These are phyloP conservation scores for Nothura maculosa DNA, from an alignment of 2,797 vertebrate species.

Conservation along the genomic window DNA sequence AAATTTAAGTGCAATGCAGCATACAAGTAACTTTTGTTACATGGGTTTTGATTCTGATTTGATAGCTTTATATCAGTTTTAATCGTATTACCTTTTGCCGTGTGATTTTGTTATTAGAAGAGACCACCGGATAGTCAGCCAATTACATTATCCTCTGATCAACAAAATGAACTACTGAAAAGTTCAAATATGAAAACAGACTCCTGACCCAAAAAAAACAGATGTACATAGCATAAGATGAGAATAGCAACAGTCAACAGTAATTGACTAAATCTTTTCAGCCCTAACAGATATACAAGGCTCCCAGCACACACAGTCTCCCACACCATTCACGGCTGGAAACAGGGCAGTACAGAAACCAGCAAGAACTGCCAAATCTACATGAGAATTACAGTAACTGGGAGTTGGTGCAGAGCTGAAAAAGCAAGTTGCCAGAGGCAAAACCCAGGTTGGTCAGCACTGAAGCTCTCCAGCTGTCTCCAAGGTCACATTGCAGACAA, in stretches of 20 bases:
- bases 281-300: neutral
- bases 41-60: neutral
- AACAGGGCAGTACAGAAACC: neutral
- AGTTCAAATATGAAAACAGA: neutral
- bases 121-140: neutral
- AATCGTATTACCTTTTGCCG: neutral
- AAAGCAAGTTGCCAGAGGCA: neutral
- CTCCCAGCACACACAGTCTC: neutral
- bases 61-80: neutral
- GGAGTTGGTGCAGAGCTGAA: neutral
- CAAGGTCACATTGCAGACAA: neutral
- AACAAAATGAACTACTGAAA: neutral
- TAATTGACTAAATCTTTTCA: neutral
- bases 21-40: neutral
- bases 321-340: neutral
- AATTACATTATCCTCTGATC: neutral
- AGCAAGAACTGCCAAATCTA: neutral
- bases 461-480: neutral
- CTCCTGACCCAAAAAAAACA: neutral
- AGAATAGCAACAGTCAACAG: neutral
- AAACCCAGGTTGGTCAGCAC: neutral
- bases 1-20: neutral
- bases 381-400: neutral
- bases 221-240: neutral
- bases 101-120: neutral